phyloP scores from a whole-genome alignment of 2,113 vertebrate species.

The Agapornis roseicollis region DNA sequence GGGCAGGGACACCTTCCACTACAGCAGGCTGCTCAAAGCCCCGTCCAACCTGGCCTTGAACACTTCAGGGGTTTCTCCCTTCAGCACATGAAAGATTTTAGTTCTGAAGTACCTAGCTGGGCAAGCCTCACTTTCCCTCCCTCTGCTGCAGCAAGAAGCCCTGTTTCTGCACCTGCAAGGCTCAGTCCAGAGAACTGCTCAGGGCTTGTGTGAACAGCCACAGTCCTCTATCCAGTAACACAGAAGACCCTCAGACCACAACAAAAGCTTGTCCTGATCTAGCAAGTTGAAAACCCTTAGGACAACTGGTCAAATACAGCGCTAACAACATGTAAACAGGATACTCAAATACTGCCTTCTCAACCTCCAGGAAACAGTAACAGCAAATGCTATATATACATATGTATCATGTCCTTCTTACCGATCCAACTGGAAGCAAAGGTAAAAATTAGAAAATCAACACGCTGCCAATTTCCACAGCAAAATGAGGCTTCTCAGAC shows the following conservation, averaged over 20 bases:
- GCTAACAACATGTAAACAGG: not conserved
- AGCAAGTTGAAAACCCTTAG: not conserved
- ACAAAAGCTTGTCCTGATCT: not conserved
- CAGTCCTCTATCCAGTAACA: not conserved
- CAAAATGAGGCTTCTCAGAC: not conserved
- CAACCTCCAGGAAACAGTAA: not conserved
- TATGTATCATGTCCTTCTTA: not conserved
- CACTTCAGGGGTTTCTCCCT: not conserved
- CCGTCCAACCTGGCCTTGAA: not conserved
- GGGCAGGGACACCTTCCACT: not conserved
- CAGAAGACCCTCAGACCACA: not conserved
- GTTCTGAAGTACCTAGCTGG: not conserved
- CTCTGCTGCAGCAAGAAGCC: not conserved
- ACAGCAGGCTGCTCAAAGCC: not conserved
- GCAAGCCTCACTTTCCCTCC: not conserved
- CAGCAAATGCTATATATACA: not conserved
- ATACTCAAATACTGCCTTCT: constrained; percentile 34
- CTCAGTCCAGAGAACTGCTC: not conserved
- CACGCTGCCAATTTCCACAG: not conserved
- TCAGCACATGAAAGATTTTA: not conserved
- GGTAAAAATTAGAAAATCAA: not conserved
- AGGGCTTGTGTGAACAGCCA: not conserved
- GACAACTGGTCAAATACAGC: constrained; percentile 20
- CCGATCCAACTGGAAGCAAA: not conserved
- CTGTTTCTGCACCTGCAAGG: not conserved